Percentiles rank a stretch among this genome's conserved stretches.
phyloP scores from a whole-genome alignment of 2,888 invertebrate genomes.

The Erynnis tages region DNA sequence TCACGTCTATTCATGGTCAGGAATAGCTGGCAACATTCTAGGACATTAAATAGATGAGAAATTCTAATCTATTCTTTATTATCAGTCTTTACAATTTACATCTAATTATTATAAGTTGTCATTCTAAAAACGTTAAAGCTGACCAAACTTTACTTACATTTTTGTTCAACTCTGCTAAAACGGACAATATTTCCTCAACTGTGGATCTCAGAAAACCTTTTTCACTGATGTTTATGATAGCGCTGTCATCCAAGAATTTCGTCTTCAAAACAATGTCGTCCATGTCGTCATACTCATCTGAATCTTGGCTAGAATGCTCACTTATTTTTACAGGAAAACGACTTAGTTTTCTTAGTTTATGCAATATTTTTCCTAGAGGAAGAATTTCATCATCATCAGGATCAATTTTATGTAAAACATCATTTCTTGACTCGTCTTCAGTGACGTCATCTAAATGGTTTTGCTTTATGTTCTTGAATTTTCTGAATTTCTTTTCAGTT shows the following conservation, averaged over 20 bases:
- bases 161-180: constrained; percentile 59
- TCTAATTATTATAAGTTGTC: not conserved
- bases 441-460: constrained; percentile 27
- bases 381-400: constrained; percentile 40
- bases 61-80: no score
- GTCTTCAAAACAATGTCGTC: constrained; percentile 47
- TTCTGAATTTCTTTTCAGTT: constrained; percentile 31
- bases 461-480: constrained; percentile 31
- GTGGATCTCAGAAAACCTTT: constrained; percentile 58
- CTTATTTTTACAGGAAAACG: constrained; percentile 43
- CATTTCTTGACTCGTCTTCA: constrained; percentile 39
- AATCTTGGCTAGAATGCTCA: constrained; percentile 33
- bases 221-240: constrained; percentile 44
- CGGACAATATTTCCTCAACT: constrained; percentile 49
- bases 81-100: not conserved
- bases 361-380: constrained; percentile 51
- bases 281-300: constrained; percentile 34
- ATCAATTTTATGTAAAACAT: constrained; percentile 54
- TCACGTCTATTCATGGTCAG: no score
- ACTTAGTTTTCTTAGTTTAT: constrained; percentile 50
- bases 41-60: no score
- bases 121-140: constrained; percentile 57
- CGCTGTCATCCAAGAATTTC: constrained; percentile 48
- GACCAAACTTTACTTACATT: constrained; percentile 64
- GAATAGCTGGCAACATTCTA: no score